These are phyloP conservation scores for Trachelipus rathkii DNA, from an alignment of 1,140 invertebrate genomes.

Conservation along the genomic window DNA sequence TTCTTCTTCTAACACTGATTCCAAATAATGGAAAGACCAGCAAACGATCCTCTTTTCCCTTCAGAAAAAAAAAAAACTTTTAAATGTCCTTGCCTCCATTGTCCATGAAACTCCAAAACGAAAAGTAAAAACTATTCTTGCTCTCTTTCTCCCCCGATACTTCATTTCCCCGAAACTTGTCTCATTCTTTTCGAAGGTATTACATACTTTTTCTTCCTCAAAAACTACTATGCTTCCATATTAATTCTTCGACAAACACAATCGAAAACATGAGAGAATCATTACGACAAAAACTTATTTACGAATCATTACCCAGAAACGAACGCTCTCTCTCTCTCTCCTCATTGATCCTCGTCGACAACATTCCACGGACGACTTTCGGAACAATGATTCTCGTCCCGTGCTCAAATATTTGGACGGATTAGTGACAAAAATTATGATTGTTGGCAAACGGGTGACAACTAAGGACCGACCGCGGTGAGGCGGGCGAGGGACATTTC, in stretches of 20 bases:
- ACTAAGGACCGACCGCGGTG: not conserved
- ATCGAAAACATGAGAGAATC: not conserved
- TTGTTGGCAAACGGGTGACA: constrained; percentile 2
- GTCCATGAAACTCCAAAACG: no score
- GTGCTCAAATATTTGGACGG: constrained; percentile 9
- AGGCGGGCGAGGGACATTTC: not conserved
- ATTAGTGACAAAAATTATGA: constrained; percentile 13
- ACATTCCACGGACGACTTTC: not conserved
- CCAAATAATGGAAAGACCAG: no score
- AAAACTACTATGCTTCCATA: not conserved
- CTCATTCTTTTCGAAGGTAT: no score
- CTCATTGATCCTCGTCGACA: not conserved
- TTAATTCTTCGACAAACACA: not conserved
- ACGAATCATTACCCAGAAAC: not conserved
- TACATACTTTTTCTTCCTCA: not conserved
- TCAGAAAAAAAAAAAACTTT: no score
- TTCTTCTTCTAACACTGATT: no score
- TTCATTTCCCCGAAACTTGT: no score
- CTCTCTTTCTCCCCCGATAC: no score
- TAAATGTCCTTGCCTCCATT: no score
- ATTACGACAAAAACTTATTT: not conserved
- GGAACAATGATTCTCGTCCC: not conserved
- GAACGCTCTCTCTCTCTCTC: not conserved
- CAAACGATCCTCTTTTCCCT: no score
- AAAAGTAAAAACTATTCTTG: no score